These are phyloP conservation scores for Hemiprocne comata DNA, from an alignment of 2,113 vertebrate genomes.

Conservation along the genomic window DNA sequence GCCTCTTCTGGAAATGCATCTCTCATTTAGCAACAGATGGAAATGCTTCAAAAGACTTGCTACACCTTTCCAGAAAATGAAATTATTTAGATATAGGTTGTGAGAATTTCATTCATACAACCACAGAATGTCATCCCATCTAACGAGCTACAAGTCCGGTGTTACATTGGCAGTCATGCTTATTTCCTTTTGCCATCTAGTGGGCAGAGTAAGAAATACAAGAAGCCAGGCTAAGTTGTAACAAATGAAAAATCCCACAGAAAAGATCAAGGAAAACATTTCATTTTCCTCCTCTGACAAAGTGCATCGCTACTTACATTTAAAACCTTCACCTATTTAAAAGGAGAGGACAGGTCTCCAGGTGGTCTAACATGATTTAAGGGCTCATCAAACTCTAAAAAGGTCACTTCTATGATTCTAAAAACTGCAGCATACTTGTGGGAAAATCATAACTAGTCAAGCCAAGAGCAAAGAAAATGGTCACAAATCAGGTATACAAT, in stretches of 20 bases:
- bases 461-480: neutral
- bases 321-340: neutral
- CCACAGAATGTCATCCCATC: neutral
- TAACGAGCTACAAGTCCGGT: neutral
- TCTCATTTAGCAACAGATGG: neutral
- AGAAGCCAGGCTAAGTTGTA: neutral
- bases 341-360: neutral
- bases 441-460: neutral
- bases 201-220: neutral
- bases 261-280: neutral
- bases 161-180: neutral
- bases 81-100: neutral
- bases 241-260: neutral
- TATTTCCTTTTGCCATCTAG: slow-evolving; percentile 25
- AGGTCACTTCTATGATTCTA: neutral
- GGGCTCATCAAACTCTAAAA: neutral
- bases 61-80: neutral
- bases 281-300: neutral
- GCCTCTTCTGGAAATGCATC: neutral
- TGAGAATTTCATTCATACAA: neutral
- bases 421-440: neutral
- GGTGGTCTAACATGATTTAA: neutral
- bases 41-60: neutral
- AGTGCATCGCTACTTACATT: neutral
- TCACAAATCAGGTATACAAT: neutral